Base-by-base conservation (phyloP, 2,797 vertebrate species). In the Mergus octosetaceus region DNA sequence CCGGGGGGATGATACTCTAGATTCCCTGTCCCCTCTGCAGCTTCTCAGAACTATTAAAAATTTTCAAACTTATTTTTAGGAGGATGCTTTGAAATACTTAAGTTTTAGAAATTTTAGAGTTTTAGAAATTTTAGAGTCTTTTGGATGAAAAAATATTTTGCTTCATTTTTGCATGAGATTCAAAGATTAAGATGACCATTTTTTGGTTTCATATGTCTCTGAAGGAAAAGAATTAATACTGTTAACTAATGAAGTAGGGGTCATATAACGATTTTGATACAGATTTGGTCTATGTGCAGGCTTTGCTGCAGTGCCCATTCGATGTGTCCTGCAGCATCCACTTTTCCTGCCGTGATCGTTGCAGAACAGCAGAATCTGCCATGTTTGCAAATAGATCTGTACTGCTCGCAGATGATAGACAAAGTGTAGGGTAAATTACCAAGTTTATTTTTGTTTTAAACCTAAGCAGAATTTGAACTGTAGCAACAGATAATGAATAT, bases 401-500 rank as follows among this genome's bases (percentile, higher is more conserved):
- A 17, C 80, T 82, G 68, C 84, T 95, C 82, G 77, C 58, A 75
- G 73, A 22, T 80, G 57, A 68, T 51, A 61, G 83, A 65, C 83
- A 39, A 60, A 41, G 34, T 58, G 39, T 25, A 80, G 74, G 30
- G 56, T 82, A 54, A 89, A 74, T 71, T 91, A 79, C 64, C 4
- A 79, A 87, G 61, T 68, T 89, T 72, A 60, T 86, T 82, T 84
- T 87, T 32, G 62, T 38, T 93, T 76, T 54, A 88, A 79, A 82
- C 45, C 74, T 54, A 47, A 87, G 58, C 69, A 85, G 74, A 82
- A 24, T 87, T 81, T 80, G 72, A 92, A 64, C 41, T 83, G 41
- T 30, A 77, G 41, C 34, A 80, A 28, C 32, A 47, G 56, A 54
- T 81, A 57, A 75, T 36, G 34, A 57, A 39, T 74, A 58, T 76